These are phyloP conservation scores for Chelon labrosus DNA, from an alignment of 2,797 vertebrate genomes.

Conservation along the genomic window DNA sequence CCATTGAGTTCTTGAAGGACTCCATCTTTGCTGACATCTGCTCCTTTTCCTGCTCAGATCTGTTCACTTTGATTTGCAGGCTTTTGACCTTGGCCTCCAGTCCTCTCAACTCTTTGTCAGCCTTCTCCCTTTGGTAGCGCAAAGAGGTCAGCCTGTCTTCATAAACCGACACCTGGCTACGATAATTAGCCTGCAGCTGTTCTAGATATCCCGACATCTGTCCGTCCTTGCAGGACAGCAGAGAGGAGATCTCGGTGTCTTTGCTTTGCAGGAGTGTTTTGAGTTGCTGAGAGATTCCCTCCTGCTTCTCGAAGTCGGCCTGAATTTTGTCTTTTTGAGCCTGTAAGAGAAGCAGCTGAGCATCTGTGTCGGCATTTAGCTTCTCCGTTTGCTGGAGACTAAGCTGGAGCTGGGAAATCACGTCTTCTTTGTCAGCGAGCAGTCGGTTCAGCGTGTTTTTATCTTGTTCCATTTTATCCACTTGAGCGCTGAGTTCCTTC, in stretches of 20 bases:
- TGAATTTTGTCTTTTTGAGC: slow-evolving; percentile 78
- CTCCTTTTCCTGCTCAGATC: slow-evolving; percentile 82
- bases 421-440: slow-evolving; percentile 76
- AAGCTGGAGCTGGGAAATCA: slow-evolving; percentile 76
- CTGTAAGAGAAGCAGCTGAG: slow-evolving; percentile 78
- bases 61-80: slow-evolving; percentile 78
- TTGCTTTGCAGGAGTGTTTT: slow-evolving; percentile 88
- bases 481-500: slow-evolving; percentile 75
- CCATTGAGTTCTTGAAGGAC: slow-evolving; percentile 86
- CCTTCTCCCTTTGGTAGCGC: slow-evolving; percentile 79
- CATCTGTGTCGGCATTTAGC: slow-evolving; percentile 74
- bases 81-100: slow-evolving; percentile 81
- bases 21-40: slow-evolving; percentile 82
- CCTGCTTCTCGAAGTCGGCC: slow-evolving; percentile 86
- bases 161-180: slow-evolving; percentile 82
- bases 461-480: slow-evolving; percentile 80
- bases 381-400: slow-evolving; percentile 75
- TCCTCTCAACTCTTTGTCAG: slow-evolving; percentile 74
- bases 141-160: slow-evolving; percentile 82
- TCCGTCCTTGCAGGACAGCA: slow-evolving; percentile 88
- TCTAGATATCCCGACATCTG: slow-evolving; percentile 88
- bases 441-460: slow-evolving; percentile 77
- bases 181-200: slow-evolving; percentile 86
- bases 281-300: slow-evolving; percentile 86
- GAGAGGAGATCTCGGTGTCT: slow-evolving; percentile 89